Conservation (phyloP, 1,140 invertebrate genomes). For the Carcinoscorpius rotundicauda region DNA sequence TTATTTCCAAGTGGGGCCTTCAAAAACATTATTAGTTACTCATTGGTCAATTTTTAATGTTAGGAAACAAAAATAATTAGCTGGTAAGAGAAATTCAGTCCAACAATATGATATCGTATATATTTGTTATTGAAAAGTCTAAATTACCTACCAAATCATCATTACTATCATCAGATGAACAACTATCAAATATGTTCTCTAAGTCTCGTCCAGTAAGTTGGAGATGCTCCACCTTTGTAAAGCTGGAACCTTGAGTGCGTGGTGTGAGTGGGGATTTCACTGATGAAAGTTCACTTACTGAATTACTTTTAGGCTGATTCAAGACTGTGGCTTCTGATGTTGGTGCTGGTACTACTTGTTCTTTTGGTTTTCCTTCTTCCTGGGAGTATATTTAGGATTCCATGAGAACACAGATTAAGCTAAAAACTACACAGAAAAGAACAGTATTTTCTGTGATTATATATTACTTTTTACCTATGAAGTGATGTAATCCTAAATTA, state of each 20-base stretch:
- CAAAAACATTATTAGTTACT: too few species aligned
- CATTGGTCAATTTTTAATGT: too few species aligned
- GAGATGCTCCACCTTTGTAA: constrained; percentile 51
- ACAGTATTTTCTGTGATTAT: too few species aligned
- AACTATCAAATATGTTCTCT: constrained; percentile 83
- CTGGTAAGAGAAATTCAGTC: too few species aligned
- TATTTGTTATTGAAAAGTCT: too few species aligned
- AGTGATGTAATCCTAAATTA: too few species aligned
- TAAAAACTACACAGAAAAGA: too few species aligned
- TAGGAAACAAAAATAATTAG: too few species aligned
- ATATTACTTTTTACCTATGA: too few species aligned
- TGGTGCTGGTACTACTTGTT: constrained; percentile 11
- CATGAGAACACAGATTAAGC: background rate
- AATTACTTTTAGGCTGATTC: constrained; percentile 10
- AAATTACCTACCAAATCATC: constrained; percentile 46
- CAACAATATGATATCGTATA: too few species aligned
- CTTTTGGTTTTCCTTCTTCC: constrained; percentile 26
- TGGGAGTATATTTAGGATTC: constrained; percentile 10
- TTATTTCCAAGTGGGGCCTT: too few species aligned
- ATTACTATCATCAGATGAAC: constrained; percentile 68
- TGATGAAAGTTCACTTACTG: constrained; percentile 10
- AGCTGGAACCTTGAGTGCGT: constrained; percentile 93
- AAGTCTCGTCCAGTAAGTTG: constrained; percentile 74
- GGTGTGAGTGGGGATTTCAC: constrained; percentile 46
- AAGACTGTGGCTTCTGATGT: constrained; percentile 13